A percentile compares a stretch with the other conserved stretches of the same genome.
Conservation (phyloP, 2,888 invertebrate species). For the Julus scandinavius region DNA sequence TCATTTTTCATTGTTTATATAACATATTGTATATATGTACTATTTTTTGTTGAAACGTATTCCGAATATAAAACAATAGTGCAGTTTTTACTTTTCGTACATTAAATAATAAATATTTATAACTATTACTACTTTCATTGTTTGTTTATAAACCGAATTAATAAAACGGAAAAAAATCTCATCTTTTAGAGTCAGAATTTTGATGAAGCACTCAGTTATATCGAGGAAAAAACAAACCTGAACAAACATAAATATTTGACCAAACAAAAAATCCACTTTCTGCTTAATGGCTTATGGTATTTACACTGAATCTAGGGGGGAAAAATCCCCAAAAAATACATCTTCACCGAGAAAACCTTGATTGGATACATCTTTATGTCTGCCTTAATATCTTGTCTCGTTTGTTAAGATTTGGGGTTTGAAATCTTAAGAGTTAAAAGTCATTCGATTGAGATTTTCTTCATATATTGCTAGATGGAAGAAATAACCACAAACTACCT, state of each 20-base stretch:
- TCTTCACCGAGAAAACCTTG: not conserved
- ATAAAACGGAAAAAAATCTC: too few species aligned
- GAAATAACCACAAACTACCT: not conserved
- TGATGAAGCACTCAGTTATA: not conserved
- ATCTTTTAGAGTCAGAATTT: not conserved
- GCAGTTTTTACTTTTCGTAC: too few species aligned
- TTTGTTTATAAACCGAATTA: too few species aligned
- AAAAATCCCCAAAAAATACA: not conserved
- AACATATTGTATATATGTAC: too few species aligned
- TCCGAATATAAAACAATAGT: too few species aligned
- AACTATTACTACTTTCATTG: too few species aligned
- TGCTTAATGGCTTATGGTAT: not conserved
- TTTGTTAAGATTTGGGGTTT: not conserved
- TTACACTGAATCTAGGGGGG: not conserved
- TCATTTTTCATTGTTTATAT: too few species aligned
- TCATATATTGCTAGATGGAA: not conserved
- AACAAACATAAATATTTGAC: constrained; percentile 4
- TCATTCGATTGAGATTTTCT: not conserved
- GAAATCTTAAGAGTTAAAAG: not conserved
- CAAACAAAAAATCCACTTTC: not conserved
- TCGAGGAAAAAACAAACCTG: not conserved
- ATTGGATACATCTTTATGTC: not conserved
- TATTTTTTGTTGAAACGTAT: too few species aligned
- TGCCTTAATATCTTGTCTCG: not conserved
- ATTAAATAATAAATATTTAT: too few species aligned